phyloP scores from a whole-genome alignment of 2,797 vertebrate species.

The Mormyrus hasselquistii region DNA sequence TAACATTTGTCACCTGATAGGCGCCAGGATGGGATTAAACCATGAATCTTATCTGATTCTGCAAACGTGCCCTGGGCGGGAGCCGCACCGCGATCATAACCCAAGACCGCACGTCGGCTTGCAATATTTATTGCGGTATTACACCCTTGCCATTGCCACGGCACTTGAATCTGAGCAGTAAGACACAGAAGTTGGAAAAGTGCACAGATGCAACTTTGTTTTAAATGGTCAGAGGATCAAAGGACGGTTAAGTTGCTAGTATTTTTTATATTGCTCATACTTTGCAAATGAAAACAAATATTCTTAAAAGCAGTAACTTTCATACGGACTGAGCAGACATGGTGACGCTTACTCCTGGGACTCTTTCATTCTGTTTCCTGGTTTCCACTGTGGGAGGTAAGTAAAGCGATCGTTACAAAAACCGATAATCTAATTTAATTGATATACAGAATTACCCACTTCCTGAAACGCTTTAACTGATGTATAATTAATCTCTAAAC shows the following conservation, averaged over 20 bases:
- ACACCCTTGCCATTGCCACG: background rate
- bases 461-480: background rate
- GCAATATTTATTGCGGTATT: background rate
- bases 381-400: constrained; percentile 48
- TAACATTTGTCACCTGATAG: background rate
- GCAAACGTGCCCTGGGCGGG: constrained; percentile 15
- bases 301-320: constrained; percentile 13
- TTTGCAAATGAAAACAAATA: background rate
- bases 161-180: background rate
- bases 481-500: background rate
- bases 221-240: background rate
- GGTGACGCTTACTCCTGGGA: constrained; percentile 30
- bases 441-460: background rate
- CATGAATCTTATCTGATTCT: background rate
- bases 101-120: background rate
- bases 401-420: constrained; percentile 23
- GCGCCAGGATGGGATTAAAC: constrained; percentile 20
- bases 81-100: background rate
- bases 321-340: constrained; percentile 28
- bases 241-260: background rate
- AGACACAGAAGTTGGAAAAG: background rate
- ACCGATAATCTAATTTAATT: background rate
- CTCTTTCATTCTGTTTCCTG: constrained; percentile 40
- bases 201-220: background rate
- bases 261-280: constrained; percentile 1